Conservation (phyloP, 2,113 vertebrate species). For the Lepidothrix coronata region DNA sequence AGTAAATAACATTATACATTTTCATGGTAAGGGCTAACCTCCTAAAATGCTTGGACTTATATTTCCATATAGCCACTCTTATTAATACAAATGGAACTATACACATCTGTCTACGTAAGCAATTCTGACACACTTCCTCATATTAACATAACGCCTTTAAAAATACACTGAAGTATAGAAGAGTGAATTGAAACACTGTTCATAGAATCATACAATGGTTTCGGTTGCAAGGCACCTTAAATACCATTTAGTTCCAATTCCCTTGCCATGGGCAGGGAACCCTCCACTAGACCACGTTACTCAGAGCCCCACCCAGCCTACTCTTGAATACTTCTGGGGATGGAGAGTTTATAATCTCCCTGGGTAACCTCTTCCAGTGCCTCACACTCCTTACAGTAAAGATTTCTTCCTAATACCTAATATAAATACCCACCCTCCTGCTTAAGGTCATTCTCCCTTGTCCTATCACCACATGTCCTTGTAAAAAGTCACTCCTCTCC, state of each 20-base stretch:
- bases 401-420: background rate
- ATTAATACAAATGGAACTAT: background rate
- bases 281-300: background rate
- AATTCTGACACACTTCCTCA: background rate
- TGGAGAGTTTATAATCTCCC: background rate
- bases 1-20: background rate
- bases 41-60: background rate
- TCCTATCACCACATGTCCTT: background rate
- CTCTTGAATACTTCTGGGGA: background rate
- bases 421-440: background rate
- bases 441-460: background rate
- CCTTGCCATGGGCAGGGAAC: background rate
- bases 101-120: background rate
- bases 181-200: background rate
- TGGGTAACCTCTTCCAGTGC: background rate
- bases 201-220: background rate
- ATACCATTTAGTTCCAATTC: background rate
- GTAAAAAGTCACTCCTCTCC: background rate
- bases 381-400: background rate
- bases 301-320: background rate
- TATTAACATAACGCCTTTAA: background rate
- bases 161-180: accelerated
- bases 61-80: background rate
- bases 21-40: background rate
- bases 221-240: background rate